Percentiles rank a stretch among this genome's conserved stretches.
phyloP scores from a whole-genome alignment of 2,888 invertebrate species.

The Hoplodrina blanda region DNA sequence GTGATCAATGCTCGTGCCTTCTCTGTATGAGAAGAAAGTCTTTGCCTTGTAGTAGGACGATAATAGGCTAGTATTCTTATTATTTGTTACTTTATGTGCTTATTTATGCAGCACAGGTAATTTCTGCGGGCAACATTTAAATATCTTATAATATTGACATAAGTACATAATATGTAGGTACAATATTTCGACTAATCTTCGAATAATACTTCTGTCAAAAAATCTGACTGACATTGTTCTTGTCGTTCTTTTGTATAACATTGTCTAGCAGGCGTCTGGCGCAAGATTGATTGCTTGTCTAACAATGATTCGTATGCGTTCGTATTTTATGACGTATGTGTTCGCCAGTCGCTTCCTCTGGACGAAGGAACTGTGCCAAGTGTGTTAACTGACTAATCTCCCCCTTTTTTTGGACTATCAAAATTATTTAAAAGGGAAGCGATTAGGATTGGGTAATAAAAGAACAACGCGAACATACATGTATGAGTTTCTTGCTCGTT shows the following conservation, averaged over 20 bases:
- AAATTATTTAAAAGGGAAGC: not conserved
- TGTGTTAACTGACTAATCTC: constrained; percentile 14
- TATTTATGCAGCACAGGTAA: too few relatives aligned
- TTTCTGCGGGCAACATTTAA: too few relatives aligned
- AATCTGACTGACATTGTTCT: not conserved
- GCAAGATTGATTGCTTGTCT: constrained; percentile 42
- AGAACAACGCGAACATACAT: too few relatives aligned
- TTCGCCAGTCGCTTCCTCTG: constrained; percentile 1
- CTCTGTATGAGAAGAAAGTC: too few relatives aligned
- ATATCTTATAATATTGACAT: not conserved
- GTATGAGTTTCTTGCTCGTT: not conserved
- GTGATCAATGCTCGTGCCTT: too few relatives aligned
- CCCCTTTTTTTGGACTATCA: not conserved
- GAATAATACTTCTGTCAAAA: too few relatives aligned
- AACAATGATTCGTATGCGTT: constrained; percentile 30
- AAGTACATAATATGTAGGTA: not conserved
- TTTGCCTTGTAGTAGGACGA: too few relatives aligned
- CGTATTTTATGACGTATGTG: constrained; percentile 12
- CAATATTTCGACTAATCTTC: too few relatives aligned
- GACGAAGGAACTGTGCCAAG: constrained; percentile 24
- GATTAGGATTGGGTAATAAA: not conserved
- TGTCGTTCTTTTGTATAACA: constrained; percentile 17
- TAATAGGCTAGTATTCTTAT: too few relatives aligned
- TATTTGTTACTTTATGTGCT: too few relatives aligned
- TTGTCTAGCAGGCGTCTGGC: constrained; percentile 40